These are phyloP conservation scores for Anthopleura xanthogrammica DNA, from an alignment of 92 coral and sea anemone species.

Conservation along the genomic window DNA sequence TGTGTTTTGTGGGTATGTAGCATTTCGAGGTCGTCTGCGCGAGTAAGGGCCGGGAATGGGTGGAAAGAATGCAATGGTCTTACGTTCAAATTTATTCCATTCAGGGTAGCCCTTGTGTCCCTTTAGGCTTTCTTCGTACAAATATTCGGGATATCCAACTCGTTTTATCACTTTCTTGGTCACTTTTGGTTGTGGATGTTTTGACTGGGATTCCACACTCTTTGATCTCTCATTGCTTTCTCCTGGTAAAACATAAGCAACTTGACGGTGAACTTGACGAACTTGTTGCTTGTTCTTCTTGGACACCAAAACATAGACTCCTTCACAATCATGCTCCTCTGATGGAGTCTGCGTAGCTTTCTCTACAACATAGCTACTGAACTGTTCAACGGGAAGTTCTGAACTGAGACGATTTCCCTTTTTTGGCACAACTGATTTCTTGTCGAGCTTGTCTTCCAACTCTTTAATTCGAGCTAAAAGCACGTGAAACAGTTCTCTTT, in stretches of 20 bases:
- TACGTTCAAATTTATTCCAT: conserved; percentile 40
- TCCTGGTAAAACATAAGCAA: conserved; percentile 47
- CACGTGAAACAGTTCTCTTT: conserved; percentile 48
- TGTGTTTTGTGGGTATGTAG: not conserved
- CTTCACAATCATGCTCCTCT: conserved; percentile 61
- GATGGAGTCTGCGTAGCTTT: conserved; percentile 77
- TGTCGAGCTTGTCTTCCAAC: conserved; percentile 49
- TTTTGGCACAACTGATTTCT: conserved; percentile 13
- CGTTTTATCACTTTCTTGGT: conserved; percentile 21
- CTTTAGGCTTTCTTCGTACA: conserved; percentile 23
- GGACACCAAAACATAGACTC: conserved; percentile 62
- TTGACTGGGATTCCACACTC: not conserved
- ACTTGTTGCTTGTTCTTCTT: conserved; percentile 59
- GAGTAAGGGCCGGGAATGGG: conserved; percentile 69
- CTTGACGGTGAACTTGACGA: conserved; percentile 55
- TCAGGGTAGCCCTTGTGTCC: conserved; percentile 1
- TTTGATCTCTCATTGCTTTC: conserved; percentile 22
- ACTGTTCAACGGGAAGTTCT: conserved; percentile 26
- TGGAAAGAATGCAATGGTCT: conserved; percentile 52
- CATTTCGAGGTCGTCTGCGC: conserved; percentile 51
- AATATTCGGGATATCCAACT: conserved; percentile 40
- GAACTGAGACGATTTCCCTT: not conserved
- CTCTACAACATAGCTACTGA: conserved; percentile 63
- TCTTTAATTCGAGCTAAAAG: conserved; percentile 58
- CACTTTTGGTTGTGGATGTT: not conserved